These are phyloP conservation scores for Apantesis nais DNA, from an alignment of 2,888 invertebrate species.

Conservation along the genomic window DNA sequence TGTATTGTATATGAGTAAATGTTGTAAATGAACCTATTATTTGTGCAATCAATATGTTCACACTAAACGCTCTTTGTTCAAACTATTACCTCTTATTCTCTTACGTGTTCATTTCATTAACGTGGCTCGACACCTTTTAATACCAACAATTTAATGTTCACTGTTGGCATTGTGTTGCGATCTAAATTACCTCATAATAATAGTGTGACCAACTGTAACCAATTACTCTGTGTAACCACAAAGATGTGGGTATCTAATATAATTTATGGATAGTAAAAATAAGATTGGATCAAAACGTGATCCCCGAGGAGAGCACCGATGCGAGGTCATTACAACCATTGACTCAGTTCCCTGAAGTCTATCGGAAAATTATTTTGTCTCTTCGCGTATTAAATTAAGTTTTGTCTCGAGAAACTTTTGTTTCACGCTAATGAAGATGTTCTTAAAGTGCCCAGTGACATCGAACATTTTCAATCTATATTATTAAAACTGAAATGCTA, in stretches of 20 bases:
- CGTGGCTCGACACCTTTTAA: not conserved
- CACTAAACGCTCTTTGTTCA: not conserved
- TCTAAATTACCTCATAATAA: constrained; percentile 34
- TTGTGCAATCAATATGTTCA: not conserved
- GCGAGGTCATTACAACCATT: constrained; percentile 62
- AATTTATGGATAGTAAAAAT: constrained; percentile 61
- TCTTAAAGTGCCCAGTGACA: constrained; percentile 16
- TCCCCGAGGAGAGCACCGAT: constrained; percentile 51
- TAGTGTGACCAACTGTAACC: constrained; percentile 44
- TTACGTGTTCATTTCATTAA: not conserved
- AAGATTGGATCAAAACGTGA: constrained; percentile 61
- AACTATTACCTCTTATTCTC: not conserved
- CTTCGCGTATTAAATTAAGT: constrained; percentile 24
- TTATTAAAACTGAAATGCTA: too few species aligned
- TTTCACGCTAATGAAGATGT: constrained; percentile 36
- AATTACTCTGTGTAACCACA: constrained; percentile 45
- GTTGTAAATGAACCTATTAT: not conserved
- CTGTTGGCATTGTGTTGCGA: constrained; percentile 24
- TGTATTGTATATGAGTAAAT: not conserved
- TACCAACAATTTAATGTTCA: not conserved
- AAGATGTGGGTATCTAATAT: constrained; percentile 46
- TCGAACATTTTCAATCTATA: constrained; percentile 6
- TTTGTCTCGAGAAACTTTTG: constrained; percentile 32
- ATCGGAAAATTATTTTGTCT: constrained; percentile 43
- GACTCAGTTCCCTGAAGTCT: constrained; percentile 48